These are phyloP conservation scores for Scalopus aquaticus DNA, from an alignment of 2,113 vertebrate species.

Conservation along the genomic window DNA sequence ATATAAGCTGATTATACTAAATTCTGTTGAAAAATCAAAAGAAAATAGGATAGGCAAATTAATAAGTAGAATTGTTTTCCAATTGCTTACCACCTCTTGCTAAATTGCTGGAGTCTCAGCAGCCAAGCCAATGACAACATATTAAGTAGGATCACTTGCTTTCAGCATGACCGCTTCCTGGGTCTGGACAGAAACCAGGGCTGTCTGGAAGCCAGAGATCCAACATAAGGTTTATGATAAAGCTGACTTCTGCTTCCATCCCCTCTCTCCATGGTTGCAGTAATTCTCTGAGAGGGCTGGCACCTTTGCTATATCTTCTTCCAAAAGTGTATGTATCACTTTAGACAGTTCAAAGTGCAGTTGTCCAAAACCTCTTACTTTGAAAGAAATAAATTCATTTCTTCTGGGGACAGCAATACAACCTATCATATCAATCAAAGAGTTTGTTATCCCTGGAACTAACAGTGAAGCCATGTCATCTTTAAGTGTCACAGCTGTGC, in stretches of 20 bases:
- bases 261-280: background rate
- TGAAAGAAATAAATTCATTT: background rate
- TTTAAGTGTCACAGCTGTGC: background rate
- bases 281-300: background rate
- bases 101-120: background rate
- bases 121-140: background rate
- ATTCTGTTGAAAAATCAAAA: constrained; percentile 28
- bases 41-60: background rate
- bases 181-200: constrained; percentile 12
- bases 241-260: constrained; percentile 14
- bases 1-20: background rate
- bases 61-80: background rate
- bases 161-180: background rate
- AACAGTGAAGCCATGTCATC: accelerated
- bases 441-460: constrained; percentile 1
- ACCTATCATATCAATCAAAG: background rate
- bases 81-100: background rate
- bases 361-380: constrained; percentile 44
- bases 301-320: constrained; percentile 20
- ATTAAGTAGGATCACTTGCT: background rate
- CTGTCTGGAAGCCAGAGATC: background rate
- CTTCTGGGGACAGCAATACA: background rate
- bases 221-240: background rate
- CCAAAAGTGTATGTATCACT: background rate
- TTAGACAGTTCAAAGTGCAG: background rate